A percentile compares a stretch with the other conserved stretches of the same genome.
These are phyloP conservation scores for Psittacula cyanocephala DNA, from an alignment of 2,113 vertebrate species.

Conservation along the genomic window DNA sequence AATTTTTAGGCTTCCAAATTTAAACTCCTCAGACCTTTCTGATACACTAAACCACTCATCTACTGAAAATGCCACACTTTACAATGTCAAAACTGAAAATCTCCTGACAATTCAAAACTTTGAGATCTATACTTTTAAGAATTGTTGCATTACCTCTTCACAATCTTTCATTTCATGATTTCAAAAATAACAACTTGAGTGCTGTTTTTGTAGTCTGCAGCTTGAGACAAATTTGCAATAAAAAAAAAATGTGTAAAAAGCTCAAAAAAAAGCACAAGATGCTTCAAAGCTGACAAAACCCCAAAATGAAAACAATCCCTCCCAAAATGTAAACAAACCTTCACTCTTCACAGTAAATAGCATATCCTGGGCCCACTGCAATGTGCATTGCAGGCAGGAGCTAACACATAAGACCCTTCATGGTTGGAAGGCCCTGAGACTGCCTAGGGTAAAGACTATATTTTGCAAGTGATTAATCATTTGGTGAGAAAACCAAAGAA, in stretches of 20 bases:
- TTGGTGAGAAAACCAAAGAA: neutral
- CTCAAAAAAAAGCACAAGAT: neutral
- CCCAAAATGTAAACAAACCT: rapidly evolving
- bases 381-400: too few relatives aligned
- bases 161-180: neutral
- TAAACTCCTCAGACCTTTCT: neutral
- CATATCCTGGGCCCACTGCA: neutral
- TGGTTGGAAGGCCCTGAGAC: neutral
- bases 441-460: neutral
- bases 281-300: neutral
- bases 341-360: neutral
- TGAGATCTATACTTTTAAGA: neutral
- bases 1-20: neutral
- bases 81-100: neutral
- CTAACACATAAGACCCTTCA: neutral
- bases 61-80: neutral
- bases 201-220: neutral
- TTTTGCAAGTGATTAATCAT: neutral
- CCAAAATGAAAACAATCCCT: neutral
- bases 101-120: neutral
- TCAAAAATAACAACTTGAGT: neutral
- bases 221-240: neutral
- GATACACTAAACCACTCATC: neutral
- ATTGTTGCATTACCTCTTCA: neutral
- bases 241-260: neutral